Conservation (phyloP, 2,113 vertebrate genomes). For the Xyliphius kryptos region DNA sequence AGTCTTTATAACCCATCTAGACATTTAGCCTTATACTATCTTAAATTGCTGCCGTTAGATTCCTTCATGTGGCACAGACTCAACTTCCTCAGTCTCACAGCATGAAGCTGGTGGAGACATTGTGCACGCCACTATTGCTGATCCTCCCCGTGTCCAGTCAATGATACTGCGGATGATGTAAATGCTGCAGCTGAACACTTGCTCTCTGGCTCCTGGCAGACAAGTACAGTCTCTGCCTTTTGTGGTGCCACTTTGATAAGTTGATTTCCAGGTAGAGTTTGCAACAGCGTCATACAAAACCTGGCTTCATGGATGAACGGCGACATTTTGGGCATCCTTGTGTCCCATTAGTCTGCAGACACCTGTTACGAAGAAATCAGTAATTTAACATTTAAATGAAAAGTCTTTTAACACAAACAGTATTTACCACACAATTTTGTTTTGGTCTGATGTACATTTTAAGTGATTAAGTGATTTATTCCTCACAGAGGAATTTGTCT, state of each 20-base stretch:
- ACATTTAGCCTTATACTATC: neutral
- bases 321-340: constrained; percentile 91
- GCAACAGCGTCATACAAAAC: constrained; percentile 77
- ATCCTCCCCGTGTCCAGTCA: constrained; percentile 12
- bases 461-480: too few species aligned
- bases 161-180: constrained; percentile 9
- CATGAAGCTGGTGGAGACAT: neutral
- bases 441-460: too few species aligned
- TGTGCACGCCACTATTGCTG: neutral
- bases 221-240: constrained; percentile 15
- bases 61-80: neutral
- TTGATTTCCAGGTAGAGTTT: constrained; percentile 28
- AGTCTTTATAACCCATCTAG: constrained; percentile 10
- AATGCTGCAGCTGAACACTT: constrained; percentile 11
- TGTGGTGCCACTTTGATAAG: constrained; percentile 10
- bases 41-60: neutral
- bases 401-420: neutral
- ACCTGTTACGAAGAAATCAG: constrained; percentile 60
- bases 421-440: neutral
- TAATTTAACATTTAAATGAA: neutral
- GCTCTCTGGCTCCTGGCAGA: constrained; percentile 22
- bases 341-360: constrained; percentile 83
- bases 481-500: too few species aligned
- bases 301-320: constrained; percentile 87
- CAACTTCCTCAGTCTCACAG: neutral